Conservation (phyloP, 2,797 vertebrate species). For the Sebastes baramenuke region DNA sequence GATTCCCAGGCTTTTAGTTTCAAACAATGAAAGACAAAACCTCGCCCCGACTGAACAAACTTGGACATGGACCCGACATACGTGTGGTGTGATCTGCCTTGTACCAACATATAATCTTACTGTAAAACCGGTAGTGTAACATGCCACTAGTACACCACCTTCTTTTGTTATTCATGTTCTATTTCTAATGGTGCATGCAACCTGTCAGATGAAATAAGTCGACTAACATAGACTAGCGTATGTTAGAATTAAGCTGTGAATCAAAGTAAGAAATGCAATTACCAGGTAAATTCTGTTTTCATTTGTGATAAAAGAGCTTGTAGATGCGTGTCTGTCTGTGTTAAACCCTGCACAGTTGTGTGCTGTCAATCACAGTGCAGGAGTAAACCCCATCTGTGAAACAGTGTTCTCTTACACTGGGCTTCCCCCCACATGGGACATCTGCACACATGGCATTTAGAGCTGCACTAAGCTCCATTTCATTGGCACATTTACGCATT, state of each 20-base stretch:
- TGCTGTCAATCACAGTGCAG: slow-evolving; percentile 49
- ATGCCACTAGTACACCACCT: slow-evolving; percentile 22
- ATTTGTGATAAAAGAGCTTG: slow-evolving; percentile 1
- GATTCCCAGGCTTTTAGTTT: slow-evolving; percentile 61
- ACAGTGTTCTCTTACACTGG: slow-evolving; percentile 57
- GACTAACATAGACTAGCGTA: background rate
- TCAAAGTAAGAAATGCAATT: background rate
- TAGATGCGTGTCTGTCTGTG: background rate
- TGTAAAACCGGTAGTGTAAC: slow-evolving; percentile 44
- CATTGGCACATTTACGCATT: slow-evolving; percentile 39
- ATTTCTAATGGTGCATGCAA: background rate
- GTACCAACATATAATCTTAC: slow-evolving; percentile 31
- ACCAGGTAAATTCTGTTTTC: slow-evolving; percentile 16
- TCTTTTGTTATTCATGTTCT: background rate
- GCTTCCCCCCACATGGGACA: slow-evolving; percentile 50
- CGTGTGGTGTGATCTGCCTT: slow-evolving; percentile 9
- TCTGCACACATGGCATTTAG: slow-evolving; percentile 64
- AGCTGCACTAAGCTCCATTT: slow-evolving; percentile 53
- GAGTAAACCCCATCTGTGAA: slow-evolving; percentile 50
- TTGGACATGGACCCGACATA: slow-evolving; percentile 8
- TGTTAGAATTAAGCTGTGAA: background rate
- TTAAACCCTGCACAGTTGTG: slow-evolving; percentile 54
- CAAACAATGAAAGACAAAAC: slow-evolving; percentile 49
- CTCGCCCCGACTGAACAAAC: slow-evolving; percentile 28
- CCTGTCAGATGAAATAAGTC: background rate